These are phyloP conservation scores for Drosophila triauraria DNA, from an alignment of 1,140 invertebrate genomes.

Conservation along the genomic window DNA sequence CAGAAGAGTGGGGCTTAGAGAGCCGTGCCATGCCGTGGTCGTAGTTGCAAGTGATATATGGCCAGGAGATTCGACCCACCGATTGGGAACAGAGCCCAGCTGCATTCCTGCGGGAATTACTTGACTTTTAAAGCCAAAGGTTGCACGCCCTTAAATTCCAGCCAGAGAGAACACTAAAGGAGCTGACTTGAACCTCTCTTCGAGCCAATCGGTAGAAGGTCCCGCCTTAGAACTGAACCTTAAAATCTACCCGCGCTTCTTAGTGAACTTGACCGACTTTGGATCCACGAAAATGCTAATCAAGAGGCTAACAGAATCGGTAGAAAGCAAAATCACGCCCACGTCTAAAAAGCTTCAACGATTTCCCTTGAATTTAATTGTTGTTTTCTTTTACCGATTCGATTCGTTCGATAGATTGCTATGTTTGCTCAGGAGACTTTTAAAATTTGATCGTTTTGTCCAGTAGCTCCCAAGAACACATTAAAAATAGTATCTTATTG, in stretches of 20 bases:
- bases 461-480: slow-evolving; percentile 2
- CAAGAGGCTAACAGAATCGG: slow-evolving; percentile 6
- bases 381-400: slow-evolving; percentile 28
- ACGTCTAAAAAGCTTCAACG: slow-evolving; percentile 12
- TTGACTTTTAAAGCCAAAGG: not conserved
- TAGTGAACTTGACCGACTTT: slow-evolving; percentile 48
- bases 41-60: slow-evolving; percentile 32
- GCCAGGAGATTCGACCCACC: slow-evolving; percentile 39
- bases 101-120: slow-evolving; percentile 34
- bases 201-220: too few species aligned
- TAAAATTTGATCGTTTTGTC: slow-evolving; percentile 24
- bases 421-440: not conserved
- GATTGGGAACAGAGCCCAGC: slow-evolving; percentile 17
- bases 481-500: not conserved
- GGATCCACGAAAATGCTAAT: slow-evolving; percentile 34
- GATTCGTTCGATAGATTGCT: slow-evolving; percentile 3
- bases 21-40: slow-evolving; percentile 1
- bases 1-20: slow-evolving; percentile 14
- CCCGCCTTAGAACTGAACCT: not conserved
- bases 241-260: not conserved
- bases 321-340: slow-evolving; percentile 39
- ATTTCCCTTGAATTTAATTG: slow-evolving; percentile 23
- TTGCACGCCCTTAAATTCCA: slow-evolving; percentile 3
- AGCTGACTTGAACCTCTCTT: not conserved
- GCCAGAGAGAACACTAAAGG: not conserved